Evolutionary conservation across 1,140 invertebrate genomes (phyloP).

Genomic region (Cyphomyrmex costatus): DNA sequence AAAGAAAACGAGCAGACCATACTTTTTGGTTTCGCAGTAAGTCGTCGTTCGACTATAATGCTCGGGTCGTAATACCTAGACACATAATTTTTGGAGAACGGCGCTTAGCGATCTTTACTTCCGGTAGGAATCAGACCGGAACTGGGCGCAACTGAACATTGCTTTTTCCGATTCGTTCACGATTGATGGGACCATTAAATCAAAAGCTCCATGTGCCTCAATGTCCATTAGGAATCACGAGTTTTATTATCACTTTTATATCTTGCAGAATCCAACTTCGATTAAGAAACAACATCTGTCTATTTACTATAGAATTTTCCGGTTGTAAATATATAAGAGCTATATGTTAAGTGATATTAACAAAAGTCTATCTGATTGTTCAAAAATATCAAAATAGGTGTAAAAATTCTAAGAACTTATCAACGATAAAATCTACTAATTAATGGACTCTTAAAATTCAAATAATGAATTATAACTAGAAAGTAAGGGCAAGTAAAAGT

Average conservation of each 20-base stretch:
- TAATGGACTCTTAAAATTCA: too few species aligned
- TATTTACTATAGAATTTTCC: background rate
- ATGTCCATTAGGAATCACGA: constrained; percentile 33
- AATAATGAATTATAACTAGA: too few species aligned
- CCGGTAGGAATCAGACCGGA: constrained; percentile 45
- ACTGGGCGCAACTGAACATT: constrained; percentile 43
- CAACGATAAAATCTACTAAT: too few species aligned
- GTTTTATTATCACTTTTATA: constrained; percentile 53
- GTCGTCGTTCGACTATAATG: constrained; percentile 27
- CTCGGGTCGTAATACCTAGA: constrained; percentile 44
- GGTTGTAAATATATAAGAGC: too few species aligned
- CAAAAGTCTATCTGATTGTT: too few species aligned
- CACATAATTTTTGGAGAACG: constrained; percentile 63
- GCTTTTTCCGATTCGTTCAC: constrained; percentile 53
- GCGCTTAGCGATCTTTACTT: constrained; percentile 52
- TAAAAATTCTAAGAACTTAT: too few species aligned
- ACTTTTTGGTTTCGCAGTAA: constrained; percentile 20
- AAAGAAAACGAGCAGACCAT: background rate
- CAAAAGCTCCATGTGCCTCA: constrained; percentile 28
- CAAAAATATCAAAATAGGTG: too few species aligned
- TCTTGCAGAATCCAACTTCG: background rate
- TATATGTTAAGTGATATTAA: too few species aligned
- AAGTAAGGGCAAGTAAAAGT: too few species aligned
- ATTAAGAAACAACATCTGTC: background rate
- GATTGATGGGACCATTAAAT: constrained; percentile 60